Percentiles rank a stretch among this genome's conserved stretches.
Conservation (phyloP, 2,888 invertebrate genomes). For the Camponotus fellah region DNA sequence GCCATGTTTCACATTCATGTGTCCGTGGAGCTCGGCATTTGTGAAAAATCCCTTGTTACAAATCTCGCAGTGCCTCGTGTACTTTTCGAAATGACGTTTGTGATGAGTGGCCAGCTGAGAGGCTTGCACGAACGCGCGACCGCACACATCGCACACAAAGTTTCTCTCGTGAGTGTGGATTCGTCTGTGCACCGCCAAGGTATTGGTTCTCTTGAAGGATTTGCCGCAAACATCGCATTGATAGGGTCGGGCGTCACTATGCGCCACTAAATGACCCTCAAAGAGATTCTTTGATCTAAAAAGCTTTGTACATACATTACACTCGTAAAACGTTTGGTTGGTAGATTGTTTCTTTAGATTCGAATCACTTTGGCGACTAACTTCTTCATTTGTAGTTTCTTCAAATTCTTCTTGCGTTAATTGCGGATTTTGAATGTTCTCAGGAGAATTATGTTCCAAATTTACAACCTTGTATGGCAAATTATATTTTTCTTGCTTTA, state of each 20-base stretch:
- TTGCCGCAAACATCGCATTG: conserved; percentile 81
- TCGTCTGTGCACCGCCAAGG: conserved; percentile 80
- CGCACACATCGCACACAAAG: conserved; percentile 82
- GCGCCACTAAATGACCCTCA: conserved; percentile 80
- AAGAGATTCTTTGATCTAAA: conserved; percentile 80
- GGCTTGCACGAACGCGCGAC: conserved; percentile 81
- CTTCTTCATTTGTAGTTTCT: neutral
- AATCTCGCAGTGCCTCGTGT: conserved; percentile 77
- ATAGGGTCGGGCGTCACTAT: conserved; percentile 80
- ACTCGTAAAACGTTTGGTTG: conserved; percentile 70
- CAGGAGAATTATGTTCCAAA: neutral
- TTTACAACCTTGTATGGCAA: neutral
- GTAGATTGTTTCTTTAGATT: neutral
- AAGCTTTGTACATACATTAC: conserved; percentile 76
- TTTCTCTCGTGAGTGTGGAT: conserved; percentile 82
- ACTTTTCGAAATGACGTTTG: conserved; percentile 80
- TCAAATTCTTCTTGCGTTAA: neutral
- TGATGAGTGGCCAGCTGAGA: conserved; percentile 81
- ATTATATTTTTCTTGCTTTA: neutral
- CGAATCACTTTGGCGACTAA: neutral
- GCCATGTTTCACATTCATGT: conserved; percentile 83
- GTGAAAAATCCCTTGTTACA: conserved; percentile 83
- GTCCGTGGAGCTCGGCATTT: conserved; percentile 81
- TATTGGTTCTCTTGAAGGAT: conserved; percentile 81
- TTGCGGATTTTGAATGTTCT: neutral